phyloP scores from a whole-genome alignment of 1,140 invertebrate genomes.

The Drosophila orena region DNA sequence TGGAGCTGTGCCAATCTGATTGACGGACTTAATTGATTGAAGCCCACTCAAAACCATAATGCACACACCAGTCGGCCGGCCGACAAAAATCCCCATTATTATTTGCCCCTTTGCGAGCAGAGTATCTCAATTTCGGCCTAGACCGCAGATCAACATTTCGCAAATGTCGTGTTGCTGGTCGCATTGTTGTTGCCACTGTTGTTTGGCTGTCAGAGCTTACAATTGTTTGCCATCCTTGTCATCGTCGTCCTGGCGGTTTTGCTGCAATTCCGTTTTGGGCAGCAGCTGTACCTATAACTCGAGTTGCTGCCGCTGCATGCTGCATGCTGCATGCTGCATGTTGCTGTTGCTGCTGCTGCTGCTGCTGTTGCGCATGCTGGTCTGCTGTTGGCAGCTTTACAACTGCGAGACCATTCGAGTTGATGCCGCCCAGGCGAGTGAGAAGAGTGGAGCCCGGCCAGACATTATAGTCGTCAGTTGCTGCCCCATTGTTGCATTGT shows the following conservation, averaged over 20 bases:
- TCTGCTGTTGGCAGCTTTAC: constrained; percentile 74
- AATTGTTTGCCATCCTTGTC: constrained; percentile 75
- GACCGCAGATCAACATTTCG: constrained; percentile 37
- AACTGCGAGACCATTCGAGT: constrained; percentile 74
- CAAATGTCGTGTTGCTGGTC: constrained; percentile 29
- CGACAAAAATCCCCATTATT: constrained; percentile 23
- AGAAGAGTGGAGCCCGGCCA: constrained; percentile 25
- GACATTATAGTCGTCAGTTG: constrained; percentile 52
- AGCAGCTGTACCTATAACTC: constrained; percentile 61
- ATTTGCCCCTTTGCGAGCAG: constrained; percentile 18
- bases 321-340: constrained; percentile 16
- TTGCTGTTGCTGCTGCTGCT: constrained; percentile 30
- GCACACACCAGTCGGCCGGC: constrained; percentile 3
- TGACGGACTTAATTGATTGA: constrained; percentile 31
- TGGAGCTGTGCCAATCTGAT: constrained; percentile 25
- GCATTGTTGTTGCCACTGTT: constrained; percentile 61
- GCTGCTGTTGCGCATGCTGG: constrained; percentile 46
- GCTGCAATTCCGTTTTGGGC: constrained; percentile 55
- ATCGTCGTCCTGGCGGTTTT: constrained; percentile 49
- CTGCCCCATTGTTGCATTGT: constrained; percentile 17
- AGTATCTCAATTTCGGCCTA: constrained; percentile 50
- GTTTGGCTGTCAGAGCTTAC: constrained; percentile 77
- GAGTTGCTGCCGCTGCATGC: constrained; percentile 32
- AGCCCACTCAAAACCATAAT: constrained; percentile 19
- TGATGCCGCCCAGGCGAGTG: constrained; percentile 48